phyloP scores from a whole-genome alignment of 2,113 vertebrate species.

The Notechis scutatus region DNA sequence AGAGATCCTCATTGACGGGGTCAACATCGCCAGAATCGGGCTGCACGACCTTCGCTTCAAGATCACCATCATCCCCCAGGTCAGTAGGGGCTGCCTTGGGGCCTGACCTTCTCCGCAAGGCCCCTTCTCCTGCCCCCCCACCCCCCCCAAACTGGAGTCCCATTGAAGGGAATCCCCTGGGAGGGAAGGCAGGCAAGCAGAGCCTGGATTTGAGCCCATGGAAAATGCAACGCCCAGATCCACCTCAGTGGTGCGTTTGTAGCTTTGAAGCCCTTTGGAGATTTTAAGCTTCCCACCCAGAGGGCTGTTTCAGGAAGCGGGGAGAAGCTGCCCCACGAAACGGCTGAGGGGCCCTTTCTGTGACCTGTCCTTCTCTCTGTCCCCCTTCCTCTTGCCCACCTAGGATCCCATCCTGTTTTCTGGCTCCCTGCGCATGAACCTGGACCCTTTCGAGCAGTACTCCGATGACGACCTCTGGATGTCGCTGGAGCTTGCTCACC shows the following conservation, averaged over 20 bases:
- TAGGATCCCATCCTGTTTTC: constrained; percentile 94
- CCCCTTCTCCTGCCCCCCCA: not conserved
- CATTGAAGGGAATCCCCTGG: not conserved
- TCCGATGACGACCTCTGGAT: constrained; percentile 88
- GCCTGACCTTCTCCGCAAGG: not conserved
- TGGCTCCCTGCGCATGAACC: constrained; percentile 91
- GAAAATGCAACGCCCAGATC: not conserved
- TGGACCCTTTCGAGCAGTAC: constrained; percentile 87
- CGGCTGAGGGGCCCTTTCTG: too few species aligned
- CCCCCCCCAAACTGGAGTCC: not conserved
- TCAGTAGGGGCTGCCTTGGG: constrained; percentile 27
- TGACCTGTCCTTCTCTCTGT: not conserved
- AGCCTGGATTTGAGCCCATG: not conserved
- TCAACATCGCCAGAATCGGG: constrained; percentile 85
- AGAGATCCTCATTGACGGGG: constrained; percentile 84
- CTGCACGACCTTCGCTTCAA: constrained; percentile 88
- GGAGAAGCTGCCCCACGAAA: too few species aligned
- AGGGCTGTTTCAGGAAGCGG: not conserved
- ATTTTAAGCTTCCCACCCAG: not conserved
- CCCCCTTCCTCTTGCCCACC: accelerated
- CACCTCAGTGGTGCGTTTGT: not conserved
- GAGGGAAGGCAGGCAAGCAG: not conserved
- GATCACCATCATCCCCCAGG: constrained; percentile 98
- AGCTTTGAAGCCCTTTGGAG: not conserved
- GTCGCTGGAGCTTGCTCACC: constrained; percentile 86